A percentile compares a stretch with the other conserved stretches of the same genome.
phyloP scores from a whole-genome alignment of 2,113 vertebrate species.

The Trogon melanurus region DNA sequence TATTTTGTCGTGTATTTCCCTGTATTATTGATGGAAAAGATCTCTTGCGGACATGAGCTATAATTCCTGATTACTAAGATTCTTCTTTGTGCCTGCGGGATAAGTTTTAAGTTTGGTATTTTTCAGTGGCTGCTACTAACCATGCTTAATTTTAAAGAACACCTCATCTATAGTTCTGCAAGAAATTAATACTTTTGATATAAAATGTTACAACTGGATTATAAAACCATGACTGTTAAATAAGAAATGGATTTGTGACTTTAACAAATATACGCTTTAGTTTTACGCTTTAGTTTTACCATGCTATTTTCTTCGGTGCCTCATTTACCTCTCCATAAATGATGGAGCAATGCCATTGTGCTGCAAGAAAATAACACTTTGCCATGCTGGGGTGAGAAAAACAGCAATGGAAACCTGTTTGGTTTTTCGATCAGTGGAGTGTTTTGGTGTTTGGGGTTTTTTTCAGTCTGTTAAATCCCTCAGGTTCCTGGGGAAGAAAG shows the following conservation, averaged over 20 bases:
- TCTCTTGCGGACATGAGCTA: neutral
- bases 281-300: neutral
- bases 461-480: neutral
- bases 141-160: neutral
- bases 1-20: neutral
- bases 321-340: neutral
- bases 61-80: neutral
- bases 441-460: neutral
- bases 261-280: neutral
- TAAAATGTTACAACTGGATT: neutral
- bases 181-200: neutral
- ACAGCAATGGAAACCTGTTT: neutral
- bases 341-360: neutral
- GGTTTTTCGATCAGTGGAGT: too few species aligned
- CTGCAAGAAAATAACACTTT: neutral
- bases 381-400: neutral
- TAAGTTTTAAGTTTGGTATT: neutral
- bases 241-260: slow-evolving; percentile 26
- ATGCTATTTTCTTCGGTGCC: neutral
- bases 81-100: neutral
- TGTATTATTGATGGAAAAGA: neutral
- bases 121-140: neutral
- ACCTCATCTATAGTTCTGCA: neutral
- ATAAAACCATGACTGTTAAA: slow-evolving; percentile 2
- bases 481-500: neutral